Conservation (phyloP, 2,888 invertebrate species). For the Xylota sylvarum region DNA sequence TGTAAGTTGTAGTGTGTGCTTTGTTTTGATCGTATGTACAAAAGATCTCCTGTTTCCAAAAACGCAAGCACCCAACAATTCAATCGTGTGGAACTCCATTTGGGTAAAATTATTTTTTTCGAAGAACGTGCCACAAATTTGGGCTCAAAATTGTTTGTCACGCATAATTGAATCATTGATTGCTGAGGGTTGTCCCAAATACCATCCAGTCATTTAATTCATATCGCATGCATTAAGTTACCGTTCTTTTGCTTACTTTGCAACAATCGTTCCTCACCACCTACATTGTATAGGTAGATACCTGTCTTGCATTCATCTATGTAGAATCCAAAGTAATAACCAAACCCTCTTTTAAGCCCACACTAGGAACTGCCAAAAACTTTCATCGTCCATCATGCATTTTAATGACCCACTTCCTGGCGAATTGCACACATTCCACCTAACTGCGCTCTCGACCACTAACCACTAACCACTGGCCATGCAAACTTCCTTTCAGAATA, state of each 20-base stretch:
- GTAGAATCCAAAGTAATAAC: background rate
- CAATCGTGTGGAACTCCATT: too few relatives aligned
- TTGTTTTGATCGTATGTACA: too few relatives aligned
- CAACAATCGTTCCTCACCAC: background rate
- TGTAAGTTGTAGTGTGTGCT: too few relatives aligned
- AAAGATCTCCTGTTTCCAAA: too few relatives aligned
- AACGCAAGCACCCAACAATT: too few relatives aligned
- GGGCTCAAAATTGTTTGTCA: too few relatives aligned
- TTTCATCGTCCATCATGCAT: slow-evolving; percentile 39
- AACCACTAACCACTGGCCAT: slow-evolving; percentile 6
- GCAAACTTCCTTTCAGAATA: slow-evolving; percentile 11
- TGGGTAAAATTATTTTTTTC: too few relatives aligned
- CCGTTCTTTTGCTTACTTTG: background rate
- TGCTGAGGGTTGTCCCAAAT: too few relatives aligned
- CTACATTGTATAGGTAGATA: background rate
- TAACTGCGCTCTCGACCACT: slow-evolving; percentile 16
- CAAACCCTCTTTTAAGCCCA: background rate
- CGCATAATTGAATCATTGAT: too few relatives aligned
- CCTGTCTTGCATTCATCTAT: background rate
- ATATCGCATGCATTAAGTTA: background rate
- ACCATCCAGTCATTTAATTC: background rate
- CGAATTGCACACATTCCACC: slow-evolving; percentile 42
- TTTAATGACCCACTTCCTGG: slow-evolving; percentile 62
- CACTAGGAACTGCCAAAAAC: slow-evolving; percentile 46
- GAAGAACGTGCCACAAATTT: too few relatives aligned